Conservation (phyloP, 2,113 vertebrate species). For the Uria lomvia region DNA sequence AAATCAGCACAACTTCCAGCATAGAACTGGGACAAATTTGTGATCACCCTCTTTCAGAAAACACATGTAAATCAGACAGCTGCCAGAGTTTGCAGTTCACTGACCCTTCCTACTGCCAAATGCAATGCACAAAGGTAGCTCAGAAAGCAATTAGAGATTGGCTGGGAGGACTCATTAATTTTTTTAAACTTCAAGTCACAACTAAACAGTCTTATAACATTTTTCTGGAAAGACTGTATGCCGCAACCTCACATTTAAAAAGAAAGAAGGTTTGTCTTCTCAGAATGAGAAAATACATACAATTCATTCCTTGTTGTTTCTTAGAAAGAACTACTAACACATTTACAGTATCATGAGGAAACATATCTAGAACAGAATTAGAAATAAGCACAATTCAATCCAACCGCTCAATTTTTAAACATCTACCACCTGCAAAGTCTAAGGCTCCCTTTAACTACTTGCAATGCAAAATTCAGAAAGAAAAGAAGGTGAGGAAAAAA, state of each 20-base stretch:
- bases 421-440: neutral
- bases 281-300: neutral
- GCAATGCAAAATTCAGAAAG: neutral
- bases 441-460: neutral
- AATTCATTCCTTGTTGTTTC: neutral
- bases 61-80: conserved; percentile 19
- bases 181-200: conserved; percentile 1
- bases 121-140: conserved; percentile 23
- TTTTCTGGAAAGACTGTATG: neutral
- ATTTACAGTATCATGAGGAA: neutral
- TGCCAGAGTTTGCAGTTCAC: conserved; percentile 15
- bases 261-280: neutral
- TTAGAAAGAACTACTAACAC: neutral
- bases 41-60: neutral
- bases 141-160: conserved; percentile 38
- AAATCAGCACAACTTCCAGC: neutral
- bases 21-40: neutral
- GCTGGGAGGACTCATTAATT: conserved; percentile 1
- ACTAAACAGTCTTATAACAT: neutral
- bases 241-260: neutral
- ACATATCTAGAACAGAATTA: neutral
- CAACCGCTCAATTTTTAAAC: neutral
- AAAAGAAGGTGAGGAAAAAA: neutral
- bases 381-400: neutral
- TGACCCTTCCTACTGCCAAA: conserved; percentile 29